A percentile compares a stretch with the other conserved stretches of the same genome.
These are phyloP conservation scores for Ciona savignyi DNA, from an alignment of 23 tunicate species.

Conservation along the genomic window DNA sequence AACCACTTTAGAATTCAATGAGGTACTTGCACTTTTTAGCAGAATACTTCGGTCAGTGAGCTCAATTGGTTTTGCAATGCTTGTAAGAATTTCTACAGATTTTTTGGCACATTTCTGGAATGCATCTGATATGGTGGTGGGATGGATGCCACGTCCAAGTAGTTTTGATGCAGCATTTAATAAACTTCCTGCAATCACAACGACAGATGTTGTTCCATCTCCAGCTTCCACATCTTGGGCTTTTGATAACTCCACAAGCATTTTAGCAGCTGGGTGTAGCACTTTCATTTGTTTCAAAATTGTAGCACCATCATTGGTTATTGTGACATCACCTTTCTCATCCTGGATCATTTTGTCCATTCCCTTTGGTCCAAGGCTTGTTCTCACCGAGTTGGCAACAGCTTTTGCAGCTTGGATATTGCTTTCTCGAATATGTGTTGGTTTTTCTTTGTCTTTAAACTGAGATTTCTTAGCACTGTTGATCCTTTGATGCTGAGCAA, in stretches of 20 bases:
- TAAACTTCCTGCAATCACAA: constrained; percentile 88
- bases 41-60: constrained; percentile 66
- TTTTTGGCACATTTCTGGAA: constrained; percentile 85
- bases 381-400: constrained; percentile 94
- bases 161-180: constrained; percentile 90
- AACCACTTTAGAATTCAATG: constrained; percentile 95
- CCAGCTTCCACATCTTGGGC: constrained; percentile 99
- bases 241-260: constrained; percentile 95
- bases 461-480: constrained; percentile 32
- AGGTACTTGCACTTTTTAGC: constrained; percentile 87
- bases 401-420: constrained; percentile 99
- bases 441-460: constrained; percentile 94
- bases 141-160: constrained; percentile 84
- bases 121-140: constrained; percentile 90
- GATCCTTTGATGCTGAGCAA: constrained; percentile 4
- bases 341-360: constrained; percentile 99
- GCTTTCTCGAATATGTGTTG: constrained; percentile 86
- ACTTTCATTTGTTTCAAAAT: constrained; percentile 97
- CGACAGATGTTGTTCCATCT: constrained; percentile 99
- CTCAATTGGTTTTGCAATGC: constrained; percentile 73
- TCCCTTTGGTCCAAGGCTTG: constrained; percentile 97
- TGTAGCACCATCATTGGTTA: constrained; percentile 99
- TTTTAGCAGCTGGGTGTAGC: constrained; percentile 97
- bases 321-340: constrained; percentile 98
- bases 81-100: constrained; percentile 68